Evolutionary conservation across 2,888 invertebrate species (phyloP), one percentile per base, ranked within the genome.

Genomic region (Aleiodes alternator): DNA sequence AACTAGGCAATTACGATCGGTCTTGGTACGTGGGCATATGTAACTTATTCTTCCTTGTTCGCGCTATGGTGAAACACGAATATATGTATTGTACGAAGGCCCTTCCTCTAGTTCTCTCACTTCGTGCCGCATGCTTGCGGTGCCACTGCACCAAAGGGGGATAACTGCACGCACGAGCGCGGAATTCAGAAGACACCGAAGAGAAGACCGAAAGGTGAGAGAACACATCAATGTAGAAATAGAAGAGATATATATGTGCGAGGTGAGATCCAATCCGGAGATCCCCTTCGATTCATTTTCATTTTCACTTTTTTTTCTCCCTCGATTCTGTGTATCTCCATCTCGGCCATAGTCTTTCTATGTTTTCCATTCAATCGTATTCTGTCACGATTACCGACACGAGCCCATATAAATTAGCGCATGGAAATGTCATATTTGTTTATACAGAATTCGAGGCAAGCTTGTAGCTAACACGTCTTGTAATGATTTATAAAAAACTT

Each of bases 371-470:
- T 23, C 23, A 23, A 23, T 23, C 1, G 23, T 23, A 1, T 23
- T 23, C 23, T 23, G 1, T 23, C n/a, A 23, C 23, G 23, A 23
- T 2, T 23, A 2, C 23, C 2, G 38, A 38, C 5, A 38, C 1
- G 38, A 0, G 8, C 8, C 8, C 5, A 50, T 68, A 34, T 61
- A 64, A 66, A 72, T 78, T 76, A 74, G 75, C 79, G 79, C 77
- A 79, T 82, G 84, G 83, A 84, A 85, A 82, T 82, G 83, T 84
- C 85, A 84, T 85, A 85, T 85, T 1, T 23, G 23, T 23, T 84
- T 82, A 83, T 82, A 83, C 80, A 81, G 81, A 83, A 77, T 77
- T 78, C 8, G 0, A 38, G 11, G 61, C 2, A 23, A 23, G 23
- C 1, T 23, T 23, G 23, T 23, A 11, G 4, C 34, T 61, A 38